phyloP scores from a whole-genome alignment of 2,888 invertebrate genomes.

The Blera fallax region DNA sequence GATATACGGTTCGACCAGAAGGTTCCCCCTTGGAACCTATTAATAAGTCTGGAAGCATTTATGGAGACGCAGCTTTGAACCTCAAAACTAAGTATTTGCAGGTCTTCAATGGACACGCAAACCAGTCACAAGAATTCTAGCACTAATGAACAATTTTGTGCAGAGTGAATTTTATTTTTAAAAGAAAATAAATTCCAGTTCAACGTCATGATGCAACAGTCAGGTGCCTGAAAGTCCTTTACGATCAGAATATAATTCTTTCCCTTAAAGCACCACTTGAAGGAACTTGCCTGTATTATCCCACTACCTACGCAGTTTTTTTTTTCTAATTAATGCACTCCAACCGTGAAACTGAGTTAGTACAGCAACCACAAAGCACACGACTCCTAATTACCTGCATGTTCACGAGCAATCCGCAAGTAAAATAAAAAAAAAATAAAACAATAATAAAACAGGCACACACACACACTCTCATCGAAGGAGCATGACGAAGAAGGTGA shows the following conservation, averaged over 20 bases:
- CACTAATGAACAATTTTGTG: too few relatives aligned
- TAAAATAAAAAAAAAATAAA: background rate
- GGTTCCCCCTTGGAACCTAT: too few relatives aligned
- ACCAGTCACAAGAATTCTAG: too few relatives aligned
- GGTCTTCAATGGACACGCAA: too few relatives aligned
- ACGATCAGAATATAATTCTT: background rate
- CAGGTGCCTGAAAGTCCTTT: background rate
- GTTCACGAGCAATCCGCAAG: background rate
- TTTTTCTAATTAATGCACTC: conserved; percentile 34
- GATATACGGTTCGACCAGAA: too few relatives aligned
- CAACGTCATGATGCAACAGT: background rate
- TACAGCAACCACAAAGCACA: conserved; percentile 9
- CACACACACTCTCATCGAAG: background rate
- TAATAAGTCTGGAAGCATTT: too few relatives aligned
- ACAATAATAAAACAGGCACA: background rate
- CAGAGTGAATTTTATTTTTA: too few relatives aligned
- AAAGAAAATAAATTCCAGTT: background rate
- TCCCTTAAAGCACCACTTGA: background rate
- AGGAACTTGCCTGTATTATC: background rate
- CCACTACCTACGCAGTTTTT: background rate
- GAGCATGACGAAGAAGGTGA: background rate
- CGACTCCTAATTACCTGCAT: conserved; percentile 21
- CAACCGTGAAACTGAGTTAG: conserved; percentile 44
- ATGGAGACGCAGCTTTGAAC: too few relatives aligned
- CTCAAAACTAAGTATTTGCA: too few relatives aligned